These are phyloP conservation scores for Erebia palarica DNA, from an alignment of 2,888 invertebrate species.

Conservation along the genomic window DNA sequence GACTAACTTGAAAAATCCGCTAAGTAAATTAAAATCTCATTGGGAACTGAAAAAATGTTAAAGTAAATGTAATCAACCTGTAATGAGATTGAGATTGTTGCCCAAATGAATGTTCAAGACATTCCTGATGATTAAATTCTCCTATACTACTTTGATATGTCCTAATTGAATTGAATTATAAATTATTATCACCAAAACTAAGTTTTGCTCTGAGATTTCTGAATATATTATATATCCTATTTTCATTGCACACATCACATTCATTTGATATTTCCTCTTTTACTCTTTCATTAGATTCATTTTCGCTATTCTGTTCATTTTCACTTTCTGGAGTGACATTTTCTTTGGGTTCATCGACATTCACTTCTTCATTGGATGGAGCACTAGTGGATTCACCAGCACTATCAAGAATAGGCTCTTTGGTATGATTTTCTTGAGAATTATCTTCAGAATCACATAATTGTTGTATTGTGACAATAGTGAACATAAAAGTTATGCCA, in stretches of 20 bases:
- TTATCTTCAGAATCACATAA: conserved; percentile 58
- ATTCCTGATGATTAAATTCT: conserved; percentile 8
- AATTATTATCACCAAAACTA: conserved; percentile 54
- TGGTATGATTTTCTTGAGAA: conserved; percentile 32
- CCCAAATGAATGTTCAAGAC: background rate
- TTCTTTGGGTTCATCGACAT: conserved; percentile 29
- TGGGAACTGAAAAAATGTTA: background rate
- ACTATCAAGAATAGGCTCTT: conserved; percentile 20
- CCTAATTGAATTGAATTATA: conserved; percentile 12
- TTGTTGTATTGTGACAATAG: conserved; percentile 82
- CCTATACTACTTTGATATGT: background rate
- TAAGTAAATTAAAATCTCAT: conserved; percentile 3
- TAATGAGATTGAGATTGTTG: background rate
- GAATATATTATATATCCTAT: conserved; percentile 62
- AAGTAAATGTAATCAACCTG: background rate
- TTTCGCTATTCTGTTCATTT: conserved; percentile 29
- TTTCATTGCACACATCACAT: conserved; percentile 66
- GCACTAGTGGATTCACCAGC: conserved; percentile 18
- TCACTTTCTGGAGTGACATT: conserved; percentile 29
- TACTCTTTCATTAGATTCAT: conserved; percentile 26
- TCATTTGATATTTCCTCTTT: conserved; percentile 42
- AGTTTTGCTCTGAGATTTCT: conserved; percentile 69
- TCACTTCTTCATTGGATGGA: conserved; percentile 16
- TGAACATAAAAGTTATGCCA: conserved; percentile 80
- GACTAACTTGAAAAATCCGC: background rate